Percentiles rank a stretch among this genome's conserved stretches.
Evolutionary conservation across 2,888 invertebrate genomes (phyloP).

Genomic region (Drosophila melanosoma): DNA sequence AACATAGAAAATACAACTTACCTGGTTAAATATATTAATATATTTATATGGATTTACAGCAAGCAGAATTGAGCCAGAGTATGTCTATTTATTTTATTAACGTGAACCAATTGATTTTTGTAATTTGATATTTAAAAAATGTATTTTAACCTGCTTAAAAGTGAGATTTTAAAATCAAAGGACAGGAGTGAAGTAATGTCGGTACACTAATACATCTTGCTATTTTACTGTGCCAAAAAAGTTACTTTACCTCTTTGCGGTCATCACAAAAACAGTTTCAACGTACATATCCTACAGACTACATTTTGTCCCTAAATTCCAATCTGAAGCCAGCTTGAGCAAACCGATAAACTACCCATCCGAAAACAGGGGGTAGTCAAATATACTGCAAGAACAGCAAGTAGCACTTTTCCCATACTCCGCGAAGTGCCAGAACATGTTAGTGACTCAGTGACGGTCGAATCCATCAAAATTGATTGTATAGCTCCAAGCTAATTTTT

Average conservation of each 20-base stretch:
- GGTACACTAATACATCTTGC: background rate
- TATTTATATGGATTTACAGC: slow-evolving; percentile 98
- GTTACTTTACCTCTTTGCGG: background rate
- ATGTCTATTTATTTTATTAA: slow-evolving; percentile 88
- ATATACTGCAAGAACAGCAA: no score
- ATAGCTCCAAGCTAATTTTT: no score
- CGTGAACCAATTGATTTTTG: slow-evolving; percentile 25
- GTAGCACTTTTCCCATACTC: no score
- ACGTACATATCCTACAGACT: background rate
- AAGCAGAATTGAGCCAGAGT: slow-evolving; percentile 96
- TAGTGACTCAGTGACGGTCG: no score
- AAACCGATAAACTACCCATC: background rate
- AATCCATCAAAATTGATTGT: no score
- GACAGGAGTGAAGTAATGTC: no score
- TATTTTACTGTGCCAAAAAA: background rate
- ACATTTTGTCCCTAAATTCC: background rate
- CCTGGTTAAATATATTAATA: slow-evolving; percentile 94
- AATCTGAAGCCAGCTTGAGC: background rate
- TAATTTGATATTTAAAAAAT: background rate
- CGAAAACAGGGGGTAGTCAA: background rate
- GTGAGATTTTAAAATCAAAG: background rate
- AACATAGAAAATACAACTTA: slow-evolving; percentile 86
- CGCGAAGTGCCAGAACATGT: no score
- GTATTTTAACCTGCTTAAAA: background rate
- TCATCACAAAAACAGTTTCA: background rate